Evolutionary conservation across 2,113 vertebrate species (phyloP), one percentile per base, ranked within the genome.

Genomic region (Alligator mississippiensis): DNA sequence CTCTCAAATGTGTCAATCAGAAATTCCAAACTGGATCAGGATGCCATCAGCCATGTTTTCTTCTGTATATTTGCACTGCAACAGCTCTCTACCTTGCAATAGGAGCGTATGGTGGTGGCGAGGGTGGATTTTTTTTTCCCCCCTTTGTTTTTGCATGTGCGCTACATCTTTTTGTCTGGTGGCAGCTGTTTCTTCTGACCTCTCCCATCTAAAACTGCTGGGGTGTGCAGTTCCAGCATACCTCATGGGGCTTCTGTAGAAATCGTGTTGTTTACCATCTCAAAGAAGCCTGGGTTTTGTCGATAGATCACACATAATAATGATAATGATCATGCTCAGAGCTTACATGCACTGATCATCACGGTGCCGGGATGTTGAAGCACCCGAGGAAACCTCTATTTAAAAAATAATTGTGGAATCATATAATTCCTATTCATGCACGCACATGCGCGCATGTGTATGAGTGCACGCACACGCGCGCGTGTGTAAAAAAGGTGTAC

Each of bases 121-220:
- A 4, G 1, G 2, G 14, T 21, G 2, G 0, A 10, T 21, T 27
- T 17, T 54, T 47, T 4, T 16, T 6, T 54, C 60, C 27, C 58
- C 80, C 16, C 19, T 85, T 58, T 80, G 38, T 24, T 80, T 83
- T 8, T 6, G 1, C 0, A 0, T 92, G 57, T 60, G 61, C 75
- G 61, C 28, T 92, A 3, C 76, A 60, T 79, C 83, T 94, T 96
- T 97, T 94, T 90, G 82, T 96, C 60, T 93, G 30, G 57, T 62
- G 61, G 87, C 89, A 95, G 93, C 90, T 91, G 88, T 79, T 95
- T 93, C 76, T 83, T 72, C 70, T 95, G 95, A 96, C 87, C 91
- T 96, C 85, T 94, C 63, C 61, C 75, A 84, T 54, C 85, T 86
- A 27, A 92, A 94, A 91, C 6, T 64, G 80, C 93, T 89, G 55